Conservation (phyloP, 2,888 invertebrate genomes). For the Nomada goodeniana region DNA sequence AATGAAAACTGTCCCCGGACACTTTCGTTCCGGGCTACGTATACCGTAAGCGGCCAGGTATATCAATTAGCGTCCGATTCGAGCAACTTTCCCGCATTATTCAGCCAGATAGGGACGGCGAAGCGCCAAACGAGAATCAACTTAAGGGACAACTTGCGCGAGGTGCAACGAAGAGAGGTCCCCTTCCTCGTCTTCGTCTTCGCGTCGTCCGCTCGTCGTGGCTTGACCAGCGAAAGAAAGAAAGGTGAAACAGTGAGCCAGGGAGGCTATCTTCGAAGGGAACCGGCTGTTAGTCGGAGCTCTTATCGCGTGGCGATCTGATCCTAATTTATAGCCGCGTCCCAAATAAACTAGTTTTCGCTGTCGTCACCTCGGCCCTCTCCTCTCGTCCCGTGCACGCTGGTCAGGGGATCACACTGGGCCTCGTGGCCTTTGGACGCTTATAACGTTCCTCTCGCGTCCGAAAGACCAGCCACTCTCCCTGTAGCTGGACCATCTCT, state of each 20-base stretch:
- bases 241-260: conserved; percentile 16
- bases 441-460: conserved; percentile 63
- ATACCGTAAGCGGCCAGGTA: not conserved
- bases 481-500: conserved; percentile 68
- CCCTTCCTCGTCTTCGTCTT: conserved; percentile 41
- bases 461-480: conserved; percentile 32
- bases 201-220: not conserved
- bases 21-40: not conserved
- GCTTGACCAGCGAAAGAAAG: conserved; percentile 3
- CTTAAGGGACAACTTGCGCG: not conserved
- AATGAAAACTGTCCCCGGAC: conserved; percentile 4
- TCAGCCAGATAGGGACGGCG: conserved; percentile 1
- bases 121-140: conserved; percentile 11
- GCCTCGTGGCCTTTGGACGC: conserved; percentile 64
- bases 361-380: conserved; percentile 82
- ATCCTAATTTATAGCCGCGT: conserved; percentile 84
- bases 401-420: conserved; percentile 49
- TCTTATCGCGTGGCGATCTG: conserved; percentile 84
- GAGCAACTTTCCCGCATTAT: conserved; percentile 36
- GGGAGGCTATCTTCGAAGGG: conserved; percentile 79
- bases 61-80: conserved; percentile 27
- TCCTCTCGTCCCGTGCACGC: conserved; percentile 32
- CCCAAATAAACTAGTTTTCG: conserved; percentile 85
- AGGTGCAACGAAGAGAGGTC: conserved; percentile 17
- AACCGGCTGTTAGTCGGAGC: conserved; percentile 83